A percentile compares a stretch with the other conserved stretches of the same genome.
phyloP scores from a whole-genome alignment of 2,797 vertebrate species.

The Aphelocoma californica region DNA sequence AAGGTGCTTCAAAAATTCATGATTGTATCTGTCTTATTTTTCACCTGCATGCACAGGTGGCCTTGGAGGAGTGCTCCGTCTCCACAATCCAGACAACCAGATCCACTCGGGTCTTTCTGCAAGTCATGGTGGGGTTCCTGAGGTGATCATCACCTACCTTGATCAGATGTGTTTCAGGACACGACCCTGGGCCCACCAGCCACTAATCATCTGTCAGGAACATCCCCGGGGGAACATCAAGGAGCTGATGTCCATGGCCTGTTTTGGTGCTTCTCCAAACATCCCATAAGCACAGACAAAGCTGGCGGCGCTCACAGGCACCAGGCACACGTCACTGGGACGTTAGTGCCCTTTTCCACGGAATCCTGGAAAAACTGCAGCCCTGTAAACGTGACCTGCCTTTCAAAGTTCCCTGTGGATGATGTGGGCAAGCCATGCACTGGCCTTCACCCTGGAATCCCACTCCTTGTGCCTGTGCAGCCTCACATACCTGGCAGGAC shows the following conservation, averaged over 20 bases:
- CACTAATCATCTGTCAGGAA: neutral
- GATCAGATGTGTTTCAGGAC: neutral
- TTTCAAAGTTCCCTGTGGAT: neutral
- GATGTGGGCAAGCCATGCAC: neutral
- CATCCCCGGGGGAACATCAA: neutral
- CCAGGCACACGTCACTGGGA: fast-evolving
- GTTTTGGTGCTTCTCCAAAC: neutral
- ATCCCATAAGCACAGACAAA: neutral
- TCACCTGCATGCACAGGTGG: neutral
- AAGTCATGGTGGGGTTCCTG: neutral
- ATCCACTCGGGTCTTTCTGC: neutral
- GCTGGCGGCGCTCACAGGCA: fast-evolving
- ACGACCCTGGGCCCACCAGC: neutral
- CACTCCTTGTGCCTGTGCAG: neutral
- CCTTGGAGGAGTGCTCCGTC: neutral
- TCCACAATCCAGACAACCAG: neutral
- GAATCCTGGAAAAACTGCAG: neutral
- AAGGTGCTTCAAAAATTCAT: conserved; percentile 42
- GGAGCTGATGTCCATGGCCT: neutral
- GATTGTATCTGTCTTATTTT: conserved; percentile 33
- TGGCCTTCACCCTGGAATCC: neutral
- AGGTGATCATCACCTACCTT: neutral
- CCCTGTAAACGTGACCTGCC: fast-evolving
- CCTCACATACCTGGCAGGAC: neutral
- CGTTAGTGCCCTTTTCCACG: neutral